Evolutionary conservation across 2,888 invertebrate genomes (phyloP), one percentile per base, ranked within the genome.

Genomic region (Apamea anceps): DNA sequence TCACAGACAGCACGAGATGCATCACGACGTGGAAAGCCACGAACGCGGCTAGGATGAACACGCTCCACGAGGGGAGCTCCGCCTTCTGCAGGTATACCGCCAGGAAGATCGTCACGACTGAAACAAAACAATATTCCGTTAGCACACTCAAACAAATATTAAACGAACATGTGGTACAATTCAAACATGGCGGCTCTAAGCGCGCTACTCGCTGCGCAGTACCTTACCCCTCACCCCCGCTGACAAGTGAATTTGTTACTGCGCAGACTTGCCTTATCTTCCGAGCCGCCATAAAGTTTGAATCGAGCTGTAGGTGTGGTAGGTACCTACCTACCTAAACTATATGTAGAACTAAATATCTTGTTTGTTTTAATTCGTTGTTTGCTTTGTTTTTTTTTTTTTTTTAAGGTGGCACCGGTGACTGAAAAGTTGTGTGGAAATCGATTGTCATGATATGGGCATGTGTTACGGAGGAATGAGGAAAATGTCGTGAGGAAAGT

Each of bases 41-140:
- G 95, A 98, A 99, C 13, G 98, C 98, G 7, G 98, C 98, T 87
- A 99, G 95, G 82, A 99, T 98, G 98, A 98, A 99, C 87, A 99
- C 98, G 91, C 98, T 98, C 98, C 99, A 99, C 77, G 98, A 97
- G 0, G 99, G 99, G 67, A 99, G 96, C 91, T 98, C 98, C 8
- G 99, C 99, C 95, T 99, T 99, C 87, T 97, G 97, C 85, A 99
- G 97, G 91, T 98, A 98, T 45, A 99, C 98, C 65, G 99, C 99
- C 92, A 99, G 98, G 97, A 99, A 99, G 91, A 99, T 98, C 74
- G 99, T 98, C 25, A 99, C 98, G 95, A 99, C 99, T 99, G 97
- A 18, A 97, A 93, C 51, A 70, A 28, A 15, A 57, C 13, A 72
- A 60, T 63, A 8, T 25, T n/a, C 63, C 3, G 15, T 83, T 65